phyloP scores from a whole-genome alignment of 2,888 invertebrate genomes.

The Koerneria pararmatus region DNA sequence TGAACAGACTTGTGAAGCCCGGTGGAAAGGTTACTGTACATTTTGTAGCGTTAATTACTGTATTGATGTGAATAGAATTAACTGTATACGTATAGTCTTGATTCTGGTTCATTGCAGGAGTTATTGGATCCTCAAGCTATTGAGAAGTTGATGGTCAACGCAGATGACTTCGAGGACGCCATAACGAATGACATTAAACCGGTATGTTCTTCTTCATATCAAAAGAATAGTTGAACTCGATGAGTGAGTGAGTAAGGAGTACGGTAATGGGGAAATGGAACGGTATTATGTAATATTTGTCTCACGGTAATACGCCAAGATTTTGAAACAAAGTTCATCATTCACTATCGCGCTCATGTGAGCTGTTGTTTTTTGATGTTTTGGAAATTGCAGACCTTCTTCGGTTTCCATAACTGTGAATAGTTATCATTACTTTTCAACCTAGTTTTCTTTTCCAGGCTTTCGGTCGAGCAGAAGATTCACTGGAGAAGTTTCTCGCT shows the following conservation, averaged over 20 bases:
- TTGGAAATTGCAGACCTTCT: slow-evolving; percentile 67
- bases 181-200: slow-evolving; percentile 87
- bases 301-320: too few relatives aligned
- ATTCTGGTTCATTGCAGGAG: slow-evolving; percentile 59
- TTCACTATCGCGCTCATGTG: too few relatives aligned
- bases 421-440: slow-evolving; percentile 7
- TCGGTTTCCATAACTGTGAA: slow-evolving; percentile 81
- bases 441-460: slow-evolving; percentile 67
- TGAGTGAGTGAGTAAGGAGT: too few relatives aligned
- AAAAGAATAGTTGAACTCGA: too few relatives aligned
- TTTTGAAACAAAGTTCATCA: too few relatives aligned
- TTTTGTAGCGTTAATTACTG: background rate
- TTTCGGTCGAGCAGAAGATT: slow-evolving; percentile 88
- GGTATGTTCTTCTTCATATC: slow-evolving; percentile 64
- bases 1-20: slow-evolving; percentile 85
- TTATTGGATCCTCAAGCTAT: slow-evolving; percentile 89
- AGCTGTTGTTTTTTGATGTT: too few relatives aligned
- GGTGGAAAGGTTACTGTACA: slow-evolving; percentile 43
- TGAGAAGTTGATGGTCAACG: slow-evolving; percentile 79
- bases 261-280: too few relatives aligned
- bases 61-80: too few relatives aligned
- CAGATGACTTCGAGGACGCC: slow-evolving; percentile 82
- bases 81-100: too few relatives aligned
- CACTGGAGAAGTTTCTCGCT: slow-evolving; percentile 78
- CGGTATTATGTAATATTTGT: too few relatives aligned